Conservation (phyloP, 2,797 vertebrate species). For the Coreius guichenoti region DNA sequence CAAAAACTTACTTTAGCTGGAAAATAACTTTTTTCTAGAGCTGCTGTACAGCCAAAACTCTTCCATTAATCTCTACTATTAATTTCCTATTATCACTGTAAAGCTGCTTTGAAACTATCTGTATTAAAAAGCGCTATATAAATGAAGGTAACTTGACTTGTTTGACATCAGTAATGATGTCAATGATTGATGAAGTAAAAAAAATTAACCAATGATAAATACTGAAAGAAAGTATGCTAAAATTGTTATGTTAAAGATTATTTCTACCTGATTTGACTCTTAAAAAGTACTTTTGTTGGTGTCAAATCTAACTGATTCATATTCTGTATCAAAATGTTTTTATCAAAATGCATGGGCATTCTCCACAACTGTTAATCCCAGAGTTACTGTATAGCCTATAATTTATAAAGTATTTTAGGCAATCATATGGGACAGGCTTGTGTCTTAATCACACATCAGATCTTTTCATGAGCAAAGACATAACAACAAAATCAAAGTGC, state of each 20-base stretch:
- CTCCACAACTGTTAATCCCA: neutral
- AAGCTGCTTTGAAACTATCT: no score
- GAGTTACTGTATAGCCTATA: neutral
- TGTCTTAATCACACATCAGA: neutral
- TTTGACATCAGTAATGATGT: neutral
- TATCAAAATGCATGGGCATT: neutral
- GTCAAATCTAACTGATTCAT: neutral
- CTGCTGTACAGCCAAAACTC: no score
- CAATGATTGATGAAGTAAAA: constrained; percentile 16
- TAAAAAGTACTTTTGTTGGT: neutral
- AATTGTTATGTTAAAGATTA: neutral
- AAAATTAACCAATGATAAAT: neutral
- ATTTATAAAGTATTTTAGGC: neutral
- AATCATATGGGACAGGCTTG: neutral
- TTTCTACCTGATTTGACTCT: neutral
- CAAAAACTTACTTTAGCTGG: no score
- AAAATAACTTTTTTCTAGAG: no score
- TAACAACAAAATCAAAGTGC: neutral
- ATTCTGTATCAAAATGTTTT: neutral
- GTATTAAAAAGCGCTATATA: no score
- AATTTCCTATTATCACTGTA: no score
- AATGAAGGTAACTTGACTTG: neutral
- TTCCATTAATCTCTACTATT: no score
- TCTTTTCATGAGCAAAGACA: neutral
- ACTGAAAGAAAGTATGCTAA: neutral